A percentile compares a stretch with the other conserved stretches of the same genome.
Conservation (phyloP, 2,113 vertebrate genomes). For the Gracilinanus agilis region DNA sequence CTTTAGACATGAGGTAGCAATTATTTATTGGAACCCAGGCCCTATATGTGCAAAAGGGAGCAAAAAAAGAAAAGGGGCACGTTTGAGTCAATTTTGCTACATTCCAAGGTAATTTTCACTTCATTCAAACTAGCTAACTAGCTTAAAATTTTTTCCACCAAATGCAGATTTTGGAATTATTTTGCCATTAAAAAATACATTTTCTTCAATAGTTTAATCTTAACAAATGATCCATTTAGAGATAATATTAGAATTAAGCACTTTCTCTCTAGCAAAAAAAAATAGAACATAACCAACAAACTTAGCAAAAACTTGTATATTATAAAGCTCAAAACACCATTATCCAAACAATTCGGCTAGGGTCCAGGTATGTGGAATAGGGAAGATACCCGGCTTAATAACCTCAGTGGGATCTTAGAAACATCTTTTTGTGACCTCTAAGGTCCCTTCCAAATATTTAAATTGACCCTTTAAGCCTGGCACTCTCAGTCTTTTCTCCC, state of each 20-base stretch:
- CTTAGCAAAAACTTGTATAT: not conserved
- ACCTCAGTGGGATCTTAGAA: not conserved
- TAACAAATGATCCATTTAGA: not conserved
- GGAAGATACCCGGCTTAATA: not conserved
- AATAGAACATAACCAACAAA: not conserved
- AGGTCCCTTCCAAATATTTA: not conserved
- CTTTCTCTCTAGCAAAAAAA: not conserved
- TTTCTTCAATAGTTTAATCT: not conserved
- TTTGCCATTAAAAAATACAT: conserved; percentile 2
- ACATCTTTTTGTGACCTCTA: not conserved
- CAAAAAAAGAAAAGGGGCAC: conserved; percentile 51
- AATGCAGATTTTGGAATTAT: not conserved
- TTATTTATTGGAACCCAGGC: conserved; percentile 99
- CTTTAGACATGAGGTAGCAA: conserved; percentile 99
- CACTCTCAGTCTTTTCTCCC: not conserved
- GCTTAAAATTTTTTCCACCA: not conserved
- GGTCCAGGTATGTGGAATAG: not conserved
- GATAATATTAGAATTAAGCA: not conserved
- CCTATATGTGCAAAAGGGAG: conserved; percentile 82
- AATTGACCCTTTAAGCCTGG: not conserved
- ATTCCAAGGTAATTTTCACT: conserved; percentile 34
- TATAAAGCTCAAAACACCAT: not conserved
- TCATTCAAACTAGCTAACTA: conserved; percentile 36
- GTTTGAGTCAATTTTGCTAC: conserved; percentile 31
- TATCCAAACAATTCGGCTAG: not conserved